Base-by-base conservation (phyloP, 2,797 vertebrate genomes). In the Amblyopsis hoosieri region DNA sequence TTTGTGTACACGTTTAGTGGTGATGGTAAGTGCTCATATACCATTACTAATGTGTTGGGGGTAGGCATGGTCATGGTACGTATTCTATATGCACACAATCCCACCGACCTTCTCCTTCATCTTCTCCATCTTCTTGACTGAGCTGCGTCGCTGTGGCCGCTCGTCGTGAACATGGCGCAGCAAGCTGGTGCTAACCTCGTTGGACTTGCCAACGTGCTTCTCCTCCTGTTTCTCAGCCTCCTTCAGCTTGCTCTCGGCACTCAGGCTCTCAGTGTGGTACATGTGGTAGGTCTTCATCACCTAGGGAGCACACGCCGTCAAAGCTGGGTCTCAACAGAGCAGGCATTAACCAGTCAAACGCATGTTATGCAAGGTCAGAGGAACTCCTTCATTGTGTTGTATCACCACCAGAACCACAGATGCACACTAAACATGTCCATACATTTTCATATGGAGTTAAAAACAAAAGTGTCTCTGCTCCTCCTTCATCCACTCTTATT, bases 241-340 rank as follows among this genome's bases (percentile, higher is more conserved):
- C 82, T 97, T 98, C 83, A 98, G 92, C 75, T 98, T 98, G 92
- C 92, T 96, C 80, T 98, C 96, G 0, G 96, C 95, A 0, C 93
- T 97, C 80, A 97, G 92, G 77, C 96, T 98, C 81, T 98, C 96
- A 0, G 94, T 91, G 0, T 98, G 96, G 85, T 98, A 98, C 96
- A 98, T 98, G 91, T 98, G 96, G 90, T 98, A 98, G 0, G 96
- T 98, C 89, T 97, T 98, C 96, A 98, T 98, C 82, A 98, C 96
- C 96, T 98, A 88, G 56, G 61, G 23, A 50, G 33, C 19, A 55
- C 0, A 47, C 2, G 37, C 23, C 61, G 0, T 10, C 12, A 2
- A 13, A 19, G 7, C 0, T 54, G 55, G 46, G 2, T 1, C 23
- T 51, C 52, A 0, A 29, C 48, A 11, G 23, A 60, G 59, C 50